Evolutionary conservation across 2,888 invertebrate species (phyloP).

Genomic region (Minunthozetes semirufus): DNA sequence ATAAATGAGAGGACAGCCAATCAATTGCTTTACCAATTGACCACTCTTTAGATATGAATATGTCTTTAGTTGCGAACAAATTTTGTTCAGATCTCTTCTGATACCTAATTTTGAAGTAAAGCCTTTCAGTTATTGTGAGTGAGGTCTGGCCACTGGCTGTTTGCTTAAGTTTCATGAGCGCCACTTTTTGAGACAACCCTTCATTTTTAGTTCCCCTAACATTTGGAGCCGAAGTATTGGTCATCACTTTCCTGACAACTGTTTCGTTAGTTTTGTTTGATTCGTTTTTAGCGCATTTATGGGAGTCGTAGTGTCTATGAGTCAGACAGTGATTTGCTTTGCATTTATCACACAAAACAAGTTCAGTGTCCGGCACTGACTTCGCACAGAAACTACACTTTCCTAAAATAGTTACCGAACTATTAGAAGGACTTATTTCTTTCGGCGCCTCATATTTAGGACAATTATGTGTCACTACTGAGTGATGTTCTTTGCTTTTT

Average conservation of each 20-base stretch:
- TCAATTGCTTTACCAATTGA: conserved; percentile 37
- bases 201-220: conserved; percentile 37
- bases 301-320: conserved; percentile 34
- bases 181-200: conserved; percentile 34
- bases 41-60: conserved; percentile 35
- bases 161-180: conserved; percentile 37
- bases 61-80: not conserved
- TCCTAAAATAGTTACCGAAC: not conserved
- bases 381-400: conserved; percentile 36
- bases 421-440: not conserved
- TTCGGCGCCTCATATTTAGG: not conserved
- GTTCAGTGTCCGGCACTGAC: conserved; percentile 28
- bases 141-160: conserved; percentile 32
- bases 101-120: conserved; percentile 33
- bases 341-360: conserved; percentile 35
- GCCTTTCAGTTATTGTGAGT: conserved; percentile 32
- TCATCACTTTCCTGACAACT: not conserved
- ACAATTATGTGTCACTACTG: conserved; percentile 34
- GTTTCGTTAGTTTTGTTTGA: not conserved
- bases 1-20: conserved; percentile 32
- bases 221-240: not conserved
- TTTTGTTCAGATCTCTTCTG: not conserved
- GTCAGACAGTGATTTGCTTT: conserved; percentile 26
- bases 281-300: conserved; percentile 28
- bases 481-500: conserved; percentile 34